phyloP scores from a whole-genome alignment of 2,888 invertebrate species.

The Pomacea canaliculata region DNA sequence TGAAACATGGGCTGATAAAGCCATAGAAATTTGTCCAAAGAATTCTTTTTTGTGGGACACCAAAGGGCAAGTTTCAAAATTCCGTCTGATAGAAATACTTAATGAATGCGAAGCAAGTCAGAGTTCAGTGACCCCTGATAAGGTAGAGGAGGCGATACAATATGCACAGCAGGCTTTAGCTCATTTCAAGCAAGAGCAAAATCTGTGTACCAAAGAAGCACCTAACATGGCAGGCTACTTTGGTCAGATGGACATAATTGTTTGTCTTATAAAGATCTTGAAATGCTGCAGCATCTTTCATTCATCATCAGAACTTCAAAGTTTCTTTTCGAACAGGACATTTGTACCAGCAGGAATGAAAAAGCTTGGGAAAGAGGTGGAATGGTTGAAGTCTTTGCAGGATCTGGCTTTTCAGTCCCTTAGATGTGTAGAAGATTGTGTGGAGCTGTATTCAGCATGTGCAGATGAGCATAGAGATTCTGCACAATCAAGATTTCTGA shows the following conservation, averaged over 20 bases:
- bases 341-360: background rate
- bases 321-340: background rate
- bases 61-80: slow-evolving; percentile 49
- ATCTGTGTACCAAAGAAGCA: slow-evolving; percentile 26
- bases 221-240: slow-evolving; percentile 36
- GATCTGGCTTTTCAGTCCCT: slow-evolving; percentile 1
- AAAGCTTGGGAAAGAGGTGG: too few relatives aligned
- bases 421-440: slow-evolving; percentile 1
- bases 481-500: slow-evolving; percentile 2
- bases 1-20: slow-evolving; percentile 34
- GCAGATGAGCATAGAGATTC: background rate
- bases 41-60: slow-evolving; percentile 57
- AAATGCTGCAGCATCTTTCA: background rate
- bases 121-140: background rate
- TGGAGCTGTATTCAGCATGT: background rate
- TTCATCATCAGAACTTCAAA: slow-evolving; percentile 5
- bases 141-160: slow-evolving; percentile 9
- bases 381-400: slow-evolving; percentile 10
- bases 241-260: slow-evolving; percentile 33
- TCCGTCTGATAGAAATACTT: slow-evolving; percentile 32
- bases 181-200: slow-evolving; percentile 29
- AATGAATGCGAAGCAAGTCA: slow-evolving; percentile 4
- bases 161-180: slow-evolving; percentile 19
- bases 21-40: slow-evolving; percentile 35
- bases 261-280: slow-evolving; percentile 29